phyloP scores from a whole-genome alignment of 1,140 invertebrate species.

The Saxidomus purpurata region DNA sequence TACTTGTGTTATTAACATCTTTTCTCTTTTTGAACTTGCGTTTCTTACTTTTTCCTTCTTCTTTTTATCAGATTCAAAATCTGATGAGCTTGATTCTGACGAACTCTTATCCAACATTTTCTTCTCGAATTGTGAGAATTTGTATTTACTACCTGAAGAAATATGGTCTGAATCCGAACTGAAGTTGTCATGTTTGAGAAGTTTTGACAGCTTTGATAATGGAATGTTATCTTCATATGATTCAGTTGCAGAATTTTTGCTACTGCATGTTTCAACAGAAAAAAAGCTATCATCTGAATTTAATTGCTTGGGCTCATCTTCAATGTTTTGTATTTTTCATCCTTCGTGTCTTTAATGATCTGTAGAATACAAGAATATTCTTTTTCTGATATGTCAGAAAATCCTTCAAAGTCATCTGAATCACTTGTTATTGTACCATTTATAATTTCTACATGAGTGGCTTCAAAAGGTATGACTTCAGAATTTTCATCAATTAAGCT shows the following conservation, averaged over 20 bases:
- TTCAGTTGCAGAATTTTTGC: neutral
- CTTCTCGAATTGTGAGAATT: neutral
- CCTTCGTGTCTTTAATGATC: neutral
- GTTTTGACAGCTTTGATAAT: neutral
- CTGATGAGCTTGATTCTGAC: conserved; percentile 11
- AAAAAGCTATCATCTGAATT: neutral
- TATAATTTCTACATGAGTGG: neutral
- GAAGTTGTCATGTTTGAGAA: neutral
- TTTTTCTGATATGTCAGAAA: conserved; percentile 10
- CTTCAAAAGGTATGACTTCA: neutral
- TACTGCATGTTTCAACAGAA: too few species aligned
- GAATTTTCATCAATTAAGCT: neutral
- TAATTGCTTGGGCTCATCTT: neutral
- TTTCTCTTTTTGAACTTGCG: neutral
- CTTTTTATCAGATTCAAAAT: neutral
- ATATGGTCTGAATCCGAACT: neutral
- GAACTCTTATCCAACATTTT: neutral
- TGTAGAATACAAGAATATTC: neutral
- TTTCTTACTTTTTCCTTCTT: conserved; percentile 4
- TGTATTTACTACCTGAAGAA: neutral
- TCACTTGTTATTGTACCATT: neutral
- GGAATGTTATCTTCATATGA: conserved; percentile 12
- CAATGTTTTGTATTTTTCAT: conserved; percentile 12
- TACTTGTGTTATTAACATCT: neutral
- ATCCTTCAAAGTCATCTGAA: conserved; percentile 24